phyloP scores from a whole-genome alignment of 2,113 vertebrate genomes.

The Himantopus leucocephalus region DNA sequence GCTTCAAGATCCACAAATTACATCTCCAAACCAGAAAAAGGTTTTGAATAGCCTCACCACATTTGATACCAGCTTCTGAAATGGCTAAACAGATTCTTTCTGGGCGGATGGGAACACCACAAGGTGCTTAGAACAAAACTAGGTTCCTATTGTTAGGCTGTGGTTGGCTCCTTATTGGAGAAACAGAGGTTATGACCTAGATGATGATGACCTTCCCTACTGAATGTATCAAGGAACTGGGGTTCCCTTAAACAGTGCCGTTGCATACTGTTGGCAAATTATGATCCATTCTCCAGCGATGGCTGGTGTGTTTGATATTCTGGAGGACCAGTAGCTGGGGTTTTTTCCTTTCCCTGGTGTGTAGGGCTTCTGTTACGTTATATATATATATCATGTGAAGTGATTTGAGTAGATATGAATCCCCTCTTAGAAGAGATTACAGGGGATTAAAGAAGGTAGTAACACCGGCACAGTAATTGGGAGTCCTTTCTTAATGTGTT shows the following conservation, averaged over 20 bases:
- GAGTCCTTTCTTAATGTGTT: slow-evolving; percentile 49
- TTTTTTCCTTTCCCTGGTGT: slow-evolving; percentile 8
- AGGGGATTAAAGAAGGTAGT: slow-evolving; percentile 48
- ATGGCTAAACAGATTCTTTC: not conserved
- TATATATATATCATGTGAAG: slow-evolving; percentile 10
- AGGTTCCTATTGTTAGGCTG: not conserved
- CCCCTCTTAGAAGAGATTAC: slow-evolving; percentile 45
- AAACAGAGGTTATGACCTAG: not conserved
- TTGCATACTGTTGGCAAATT: not conserved
- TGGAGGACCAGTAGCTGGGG: not conserved
- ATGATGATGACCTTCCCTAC: not conserved
- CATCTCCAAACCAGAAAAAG: not conserved
- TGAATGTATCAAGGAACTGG: not conserved
- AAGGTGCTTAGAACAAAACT: not conserved
- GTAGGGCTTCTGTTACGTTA: not conserved
- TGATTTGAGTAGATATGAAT: slow-evolving; percentile 26
- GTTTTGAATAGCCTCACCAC: not conserved
- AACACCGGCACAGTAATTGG: slow-evolving; percentile 8
- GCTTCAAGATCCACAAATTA: not conserved
- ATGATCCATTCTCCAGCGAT: not conserved
- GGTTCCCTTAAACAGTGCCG: not conserved
- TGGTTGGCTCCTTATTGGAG: not conserved
- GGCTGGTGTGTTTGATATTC: not conserved
- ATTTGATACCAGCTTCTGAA: not conserved
- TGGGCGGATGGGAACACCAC: not conserved